Evolutionary conservation across 2,113 vertebrate species (phyloP), one percentile per base, ranked within the genome.

Genomic region (Galemys pyrenaicus): DNA sequence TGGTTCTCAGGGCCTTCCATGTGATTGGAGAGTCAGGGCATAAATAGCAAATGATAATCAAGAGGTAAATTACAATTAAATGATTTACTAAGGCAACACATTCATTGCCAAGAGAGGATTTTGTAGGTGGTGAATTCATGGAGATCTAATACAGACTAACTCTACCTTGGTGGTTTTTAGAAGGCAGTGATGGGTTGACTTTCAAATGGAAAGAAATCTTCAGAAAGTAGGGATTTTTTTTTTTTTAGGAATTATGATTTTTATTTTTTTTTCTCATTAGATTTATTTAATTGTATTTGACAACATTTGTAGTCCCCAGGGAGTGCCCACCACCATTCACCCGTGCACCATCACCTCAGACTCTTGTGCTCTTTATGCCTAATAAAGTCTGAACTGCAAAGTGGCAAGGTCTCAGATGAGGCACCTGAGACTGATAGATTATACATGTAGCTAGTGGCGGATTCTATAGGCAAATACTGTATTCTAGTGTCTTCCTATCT

Each of bases 21-120:
- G 60, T 77, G n/a, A 26, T 24, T 51, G 37, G 39, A 56, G 28
- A 94, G 58, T 46, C 0, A 73, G 12, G 39, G 49, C 12, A 87
- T 83, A 68, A 65, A 39, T 12, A 77, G 26, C 62, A 64, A 89
- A 91, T 70, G 37, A 89, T 81, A 11, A 73, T 39, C 64, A 85
- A 89, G 35, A 71, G 82, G 54, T 41, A 84, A 95, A 77, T 74
- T 19, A 73, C 12, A 60, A 49, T 94, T 28, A 65, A 68, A 74
- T 22, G 56, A 87, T 35, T 65, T 84, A 74, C 85, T 26, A 58
- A 92, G 39, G 56, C 28, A 91, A 30, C 44, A 81, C 8, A 54
- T 16, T 74, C 56, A 56, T 46, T 89, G 81, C 24, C 62, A 92
- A 80, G 51, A 81, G 77, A 95, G 28, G 56, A 49, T 9, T 51